Evolutionary conservation across 1,140 invertebrate species (phyloP), one percentile per base, ranked within the genome.

Genomic region (Mycetomoellerius zeteki): DNA sequence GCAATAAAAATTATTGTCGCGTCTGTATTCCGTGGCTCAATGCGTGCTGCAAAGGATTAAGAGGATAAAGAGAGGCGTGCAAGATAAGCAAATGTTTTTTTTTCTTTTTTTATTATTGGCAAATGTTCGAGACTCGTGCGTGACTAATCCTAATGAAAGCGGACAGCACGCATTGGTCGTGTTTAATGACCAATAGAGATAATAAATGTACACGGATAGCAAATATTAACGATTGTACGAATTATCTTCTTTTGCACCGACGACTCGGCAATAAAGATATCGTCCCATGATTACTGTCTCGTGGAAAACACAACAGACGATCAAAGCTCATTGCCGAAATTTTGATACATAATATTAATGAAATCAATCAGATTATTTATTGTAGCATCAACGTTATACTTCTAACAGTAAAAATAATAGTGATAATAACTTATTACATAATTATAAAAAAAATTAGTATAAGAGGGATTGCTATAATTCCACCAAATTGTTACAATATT

Each of bases 101-200:
- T 80, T 27, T 1, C 8, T 75, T 85, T 89, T 92, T 91, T 92
- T 91, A 89, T 92, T 90, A 89, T 91, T 91, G 90, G 91, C 85
- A 91, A 92, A 90, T 88, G 90, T 77, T 86, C 88, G 87, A 88
- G 80, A 60, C 71, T 73, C 77, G 86, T 77, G 84, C 90, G 91
- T 90, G 90, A 92, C 92, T 92, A 91, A 92, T 92, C 90, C 92
- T 78, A 88, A 87, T 89, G 89, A 90, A 86, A 89, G 82, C 89
- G 85, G 33, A 85, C 88, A 75, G 50, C 33, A 60, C 80, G 62
- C 60, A 72, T 85, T 62, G 88, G 88, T 76, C 72, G 86, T 76
- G 85, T 80, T 89, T 71, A 69, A 80, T 73, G 54, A 86, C 86
- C 73, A 54, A 52, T 73, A 24, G 52, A 50, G 60, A 80, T 87